These are phyloP conservation scores for Chaenogobius annularis DNA, from an alignment of 2,113 vertebrate genomes.

Conservation along the genomic window DNA sequence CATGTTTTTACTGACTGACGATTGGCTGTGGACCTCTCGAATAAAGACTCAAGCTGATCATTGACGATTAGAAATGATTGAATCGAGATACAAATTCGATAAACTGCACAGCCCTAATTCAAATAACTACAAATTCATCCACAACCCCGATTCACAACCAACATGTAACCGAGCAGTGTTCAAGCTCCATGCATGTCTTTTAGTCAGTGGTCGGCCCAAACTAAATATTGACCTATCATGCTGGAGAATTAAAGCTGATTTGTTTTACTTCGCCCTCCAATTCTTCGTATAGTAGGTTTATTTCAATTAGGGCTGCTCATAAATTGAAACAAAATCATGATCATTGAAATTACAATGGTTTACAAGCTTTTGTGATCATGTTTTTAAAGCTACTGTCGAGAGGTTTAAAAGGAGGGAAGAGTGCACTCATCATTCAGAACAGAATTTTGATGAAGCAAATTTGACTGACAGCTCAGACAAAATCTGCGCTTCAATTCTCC, in stretches of 20 bases:
- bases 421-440: not conserved
- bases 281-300: no score
- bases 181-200: not conserved
- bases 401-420: not conserved
- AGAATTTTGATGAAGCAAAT: not conserved
- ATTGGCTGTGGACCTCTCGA: not conserved
- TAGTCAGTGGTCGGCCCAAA: not conserved
- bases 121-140: not conserved
- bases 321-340: no score
- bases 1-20: not conserved
- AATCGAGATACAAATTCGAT: not conserved
- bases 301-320: no score
- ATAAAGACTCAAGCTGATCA: not conserved
- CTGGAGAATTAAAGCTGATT: not conserved
- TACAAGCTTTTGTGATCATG: no score
- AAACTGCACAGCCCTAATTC: not conserved
- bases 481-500: not conserved
- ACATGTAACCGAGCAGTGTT: no score
- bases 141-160: no score
- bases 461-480: not conserved
- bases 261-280: no score
- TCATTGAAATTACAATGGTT: no score
- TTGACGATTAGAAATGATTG: not conserved
- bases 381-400: not conserved
- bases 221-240: not conserved